These are phyloP conservation scores for Gallinago solitaria DNA, from an alignment of 2,797 vertebrate species.

Conservation along the genomic window DNA sequence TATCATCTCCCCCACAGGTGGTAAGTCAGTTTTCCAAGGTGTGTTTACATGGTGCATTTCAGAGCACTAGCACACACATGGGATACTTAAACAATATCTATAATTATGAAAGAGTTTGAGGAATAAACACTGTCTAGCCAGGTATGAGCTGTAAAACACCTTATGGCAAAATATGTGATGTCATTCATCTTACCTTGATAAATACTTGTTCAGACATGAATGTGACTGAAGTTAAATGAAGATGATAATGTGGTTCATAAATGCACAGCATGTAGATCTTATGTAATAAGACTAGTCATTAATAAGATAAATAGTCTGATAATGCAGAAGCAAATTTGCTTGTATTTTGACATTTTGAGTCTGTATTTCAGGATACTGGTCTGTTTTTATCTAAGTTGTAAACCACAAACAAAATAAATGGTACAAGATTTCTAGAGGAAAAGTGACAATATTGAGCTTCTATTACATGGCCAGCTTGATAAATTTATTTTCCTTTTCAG, in stretches of 20 bases:
- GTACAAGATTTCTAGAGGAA: neutral
- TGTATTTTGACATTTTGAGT: constrained; percentile 4
- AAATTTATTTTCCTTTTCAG: neutral
- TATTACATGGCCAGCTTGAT: neutral
- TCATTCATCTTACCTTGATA: constrained; percentile 55
- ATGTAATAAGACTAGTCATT: neutral
- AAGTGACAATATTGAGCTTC: neutral
- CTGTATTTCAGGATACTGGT: neutral
- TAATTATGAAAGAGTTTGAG: constrained; percentile 45
- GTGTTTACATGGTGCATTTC: neutral
- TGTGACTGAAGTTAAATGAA: constrained; percentile 52
- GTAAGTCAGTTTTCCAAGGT: constrained; percentile 53
- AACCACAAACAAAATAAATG: neutral
- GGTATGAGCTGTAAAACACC: constrained; percentile 55
- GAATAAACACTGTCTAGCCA: constrained; percentile 70
- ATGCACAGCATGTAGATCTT: neutral
- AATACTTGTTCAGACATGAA: constrained; percentile 37
- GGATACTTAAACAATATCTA: constrained; percentile 38
- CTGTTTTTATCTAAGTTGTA: neutral
- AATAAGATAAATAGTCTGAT: constrained; percentile 4
- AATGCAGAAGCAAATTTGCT: neutral
- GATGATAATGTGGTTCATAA: constrained; percentile 41
- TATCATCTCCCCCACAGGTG: constrained; percentile 59
- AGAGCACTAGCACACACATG: constrained; percentile 1
- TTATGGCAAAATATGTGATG: constrained; percentile 47